phyloP scores from a whole-genome alignment of 2,797 vertebrate species.

The Uromys caudimaculatus region DNA sequence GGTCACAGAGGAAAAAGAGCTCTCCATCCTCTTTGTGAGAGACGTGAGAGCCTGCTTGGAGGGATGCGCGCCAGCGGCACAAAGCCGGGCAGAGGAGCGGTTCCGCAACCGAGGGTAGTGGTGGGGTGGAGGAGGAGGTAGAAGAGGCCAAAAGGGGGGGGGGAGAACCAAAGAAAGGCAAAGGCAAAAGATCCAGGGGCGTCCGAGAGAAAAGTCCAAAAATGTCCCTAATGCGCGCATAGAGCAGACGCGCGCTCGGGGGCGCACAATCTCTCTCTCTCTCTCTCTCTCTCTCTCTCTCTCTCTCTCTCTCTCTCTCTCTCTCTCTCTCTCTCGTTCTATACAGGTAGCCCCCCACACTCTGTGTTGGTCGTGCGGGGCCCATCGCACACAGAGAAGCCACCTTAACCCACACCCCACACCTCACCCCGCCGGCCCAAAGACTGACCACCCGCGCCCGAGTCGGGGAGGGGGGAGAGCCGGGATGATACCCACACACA shows the following conservation, averaged over 20 bases:
- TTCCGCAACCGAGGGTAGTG: slow-evolving; percentile 34
- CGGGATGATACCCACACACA: background rate
- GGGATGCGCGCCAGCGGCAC: slow-evolving; percentile 76
- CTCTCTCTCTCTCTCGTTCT: background rate
- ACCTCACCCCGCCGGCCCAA: background rate
- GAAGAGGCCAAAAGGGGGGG: background rate
- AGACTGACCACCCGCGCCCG: background rate
- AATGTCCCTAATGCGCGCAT: slow-evolving; percentile 63
- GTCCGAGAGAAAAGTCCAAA: slow-evolving; percentile 85
- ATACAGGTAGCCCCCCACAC: slow-evolving; percentile 40
- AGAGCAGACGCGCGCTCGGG: background rate
- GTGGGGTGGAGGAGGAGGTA: background rate
- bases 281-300: background rate
- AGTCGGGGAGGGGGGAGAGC: background rate
- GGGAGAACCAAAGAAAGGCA: slow-evolving; percentile 51
- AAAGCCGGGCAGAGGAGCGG: slow-evolving; percentile 80
- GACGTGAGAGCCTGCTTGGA: slow-evolving; percentile 76
- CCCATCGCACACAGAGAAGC: background rate
- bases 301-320: slow-evolving; percentile 7
- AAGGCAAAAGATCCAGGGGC: slow-evolving; percentile 78
- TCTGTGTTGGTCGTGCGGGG: background rate
- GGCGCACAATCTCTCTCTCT: background rate
- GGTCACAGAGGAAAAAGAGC: slow-evolving; percentile 77
- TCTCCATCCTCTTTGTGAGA: slow-evolving; percentile 83
- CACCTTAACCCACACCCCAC: background rate